Conservation (phyloP, 2,797 vertebrate species). For the Threskiornis aethiopicus region DNA sequence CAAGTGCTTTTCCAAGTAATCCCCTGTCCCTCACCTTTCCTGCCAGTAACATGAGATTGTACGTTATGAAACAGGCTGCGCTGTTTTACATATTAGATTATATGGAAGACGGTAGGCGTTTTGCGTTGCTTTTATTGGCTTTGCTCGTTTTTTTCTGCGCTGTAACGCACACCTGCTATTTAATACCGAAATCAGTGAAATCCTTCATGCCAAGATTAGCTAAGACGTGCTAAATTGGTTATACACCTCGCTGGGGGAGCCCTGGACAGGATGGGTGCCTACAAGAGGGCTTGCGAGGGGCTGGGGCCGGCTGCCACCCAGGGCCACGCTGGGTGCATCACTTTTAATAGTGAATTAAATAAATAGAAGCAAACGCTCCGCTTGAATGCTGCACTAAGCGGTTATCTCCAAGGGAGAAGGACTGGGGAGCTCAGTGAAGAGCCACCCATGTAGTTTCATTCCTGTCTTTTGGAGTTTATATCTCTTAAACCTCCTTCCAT, state of each 20-base stretch:
- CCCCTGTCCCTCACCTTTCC: not conserved
- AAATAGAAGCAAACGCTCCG: not conserved
- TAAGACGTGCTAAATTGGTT: not conserved
- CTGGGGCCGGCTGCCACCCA: not conserved
- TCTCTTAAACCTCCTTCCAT: not conserved
- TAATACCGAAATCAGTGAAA: not conserved
- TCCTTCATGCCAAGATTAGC: not conserved
- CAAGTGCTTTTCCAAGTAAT: not conserved
- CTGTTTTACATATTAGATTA: not conserved
- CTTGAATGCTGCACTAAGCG: not conserved
- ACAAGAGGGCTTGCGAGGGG: not conserved
- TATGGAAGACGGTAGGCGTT: not conserved
- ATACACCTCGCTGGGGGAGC: not conserved
- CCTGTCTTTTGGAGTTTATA: not conserved
- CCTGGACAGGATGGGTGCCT: not conserved
- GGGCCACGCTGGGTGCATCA: rapidly evolving
- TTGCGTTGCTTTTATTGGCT: not conserved
- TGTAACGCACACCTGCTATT: slow-evolving; percentile 34
- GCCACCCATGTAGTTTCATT: not conserved
- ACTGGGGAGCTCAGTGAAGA: not conserved
- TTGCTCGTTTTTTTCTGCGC: not conserved
- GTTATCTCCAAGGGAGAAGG: not conserved
- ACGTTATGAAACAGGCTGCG: not conserved
- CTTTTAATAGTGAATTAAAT: not conserved
- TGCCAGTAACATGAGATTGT: not conserved